Percentiles rank a stretch among this genome's conserved stretches.
Evolutionary conservation across 2,113 vertebrate species (phyloP).

Genomic region (Fulica atra): DNA sequence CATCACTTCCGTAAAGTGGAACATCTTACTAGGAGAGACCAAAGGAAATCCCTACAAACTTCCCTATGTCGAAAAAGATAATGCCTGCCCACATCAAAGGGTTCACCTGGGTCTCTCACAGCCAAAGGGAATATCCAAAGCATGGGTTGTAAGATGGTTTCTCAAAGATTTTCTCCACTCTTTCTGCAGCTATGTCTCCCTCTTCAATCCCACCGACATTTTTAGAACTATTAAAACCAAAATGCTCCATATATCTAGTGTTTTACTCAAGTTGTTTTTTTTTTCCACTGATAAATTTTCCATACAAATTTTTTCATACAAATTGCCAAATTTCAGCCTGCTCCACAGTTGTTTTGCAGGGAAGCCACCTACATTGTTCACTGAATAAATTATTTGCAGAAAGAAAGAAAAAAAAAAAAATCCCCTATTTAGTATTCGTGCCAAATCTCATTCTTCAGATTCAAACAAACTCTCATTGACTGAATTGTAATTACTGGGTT

Average conservation of each 20-base stretch:
- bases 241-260: background rate
- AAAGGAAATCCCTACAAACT: background rate
- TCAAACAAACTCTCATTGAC: background rate
- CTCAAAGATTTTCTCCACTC: background rate
- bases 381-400: background rate
- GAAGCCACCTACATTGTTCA: background rate
- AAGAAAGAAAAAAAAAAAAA: background rate
- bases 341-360: background rate
- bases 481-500: constrained; percentile 8
- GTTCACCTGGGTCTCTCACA: background rate
- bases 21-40: background rate
- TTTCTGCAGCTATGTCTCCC: background rate
- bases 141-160: background rate
- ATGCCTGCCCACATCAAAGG: background rate
- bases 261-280: background rate
- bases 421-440: background rate
- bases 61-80: background rate
- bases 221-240: background rate
- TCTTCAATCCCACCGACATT: background rate
- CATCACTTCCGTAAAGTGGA: background rate
- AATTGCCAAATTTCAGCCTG: background rate
- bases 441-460: background rate
- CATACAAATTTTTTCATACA: background rate
- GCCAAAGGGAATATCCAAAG: background rate
- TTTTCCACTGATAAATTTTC: background rate